Evolutionary conservation across 64 coral and sea anemone species (phyloP).

Genomic region (Cladopsammia gracilis): DNA sequence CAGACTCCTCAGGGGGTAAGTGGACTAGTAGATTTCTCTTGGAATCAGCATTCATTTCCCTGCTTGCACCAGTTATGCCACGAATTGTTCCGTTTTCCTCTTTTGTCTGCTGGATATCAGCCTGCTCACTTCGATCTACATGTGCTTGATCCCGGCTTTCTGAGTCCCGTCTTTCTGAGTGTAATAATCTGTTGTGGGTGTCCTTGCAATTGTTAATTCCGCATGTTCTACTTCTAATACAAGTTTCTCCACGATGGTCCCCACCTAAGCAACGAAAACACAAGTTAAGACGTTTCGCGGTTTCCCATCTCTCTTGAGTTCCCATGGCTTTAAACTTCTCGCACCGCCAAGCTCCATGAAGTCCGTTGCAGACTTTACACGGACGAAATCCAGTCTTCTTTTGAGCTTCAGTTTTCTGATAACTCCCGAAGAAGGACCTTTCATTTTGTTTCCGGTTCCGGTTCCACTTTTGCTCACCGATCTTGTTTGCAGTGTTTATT

Average conservation of each 20-base stretch:
- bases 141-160: not conserved
- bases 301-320: constrained; percentile 37
- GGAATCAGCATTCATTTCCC: not conserved
- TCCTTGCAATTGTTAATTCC: not conserved
- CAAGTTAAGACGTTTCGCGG: constrained; percentile 24
- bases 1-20: not conserved
- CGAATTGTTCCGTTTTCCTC: not conserved
- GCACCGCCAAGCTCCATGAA: constrained; percentile 32
- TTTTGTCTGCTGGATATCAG: not conserved
- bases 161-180: not conserved
- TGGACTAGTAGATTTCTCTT: not conserved
- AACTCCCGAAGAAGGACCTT: not conserved
- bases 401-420: not conserved
- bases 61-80: not conserved
- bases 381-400: not conserved
- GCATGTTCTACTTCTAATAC: not conserved
- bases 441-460: no score
- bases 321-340: constrained; percentile 25
- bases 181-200: not conserved
- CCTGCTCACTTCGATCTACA: not conserved
- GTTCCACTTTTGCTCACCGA: no score
- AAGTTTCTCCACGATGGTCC: constrained; percentile 1
- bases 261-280: constrained; percentile 22
- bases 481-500: no score
- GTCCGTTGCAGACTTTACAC: not conserved